Evolutionary conservation across 2,888 invertebrate genomes (phyloP), one percentile per base, ranked within the genome.

Genomic region (Meandrusa payeni): DNA sequence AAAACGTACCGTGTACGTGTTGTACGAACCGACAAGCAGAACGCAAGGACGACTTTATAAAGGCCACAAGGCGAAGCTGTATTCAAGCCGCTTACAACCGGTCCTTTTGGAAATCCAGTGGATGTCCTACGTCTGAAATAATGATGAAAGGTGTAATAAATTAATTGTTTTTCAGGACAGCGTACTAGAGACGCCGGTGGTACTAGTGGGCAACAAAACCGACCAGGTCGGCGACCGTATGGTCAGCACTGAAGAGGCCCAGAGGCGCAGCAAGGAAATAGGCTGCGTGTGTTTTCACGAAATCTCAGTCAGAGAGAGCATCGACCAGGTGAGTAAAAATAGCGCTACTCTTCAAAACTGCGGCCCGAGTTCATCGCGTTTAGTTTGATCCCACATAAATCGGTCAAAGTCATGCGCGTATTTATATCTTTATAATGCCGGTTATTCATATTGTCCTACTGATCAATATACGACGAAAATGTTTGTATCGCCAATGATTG

Each of bases 211-310:
- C 5, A 96, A 96, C 69, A 95, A 96, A 76, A 90, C 89, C 9
- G 96, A 96, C 71, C 92, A 94, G 71, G 70, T 83, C 1, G 93
- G 93, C 1, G 96, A 96, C 74, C 89, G 95, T 43, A 95, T 95
- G 94, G 93, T 95, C n/a, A 87, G 89, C 28, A 78, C 90, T 0
- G 93, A 93, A 51, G 94, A 95, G 59, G 95, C 95, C 1, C 91
- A 92, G 63, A 88, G 91, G 4, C 86, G 94, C 28, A 93, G 93
- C 61, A 91, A 92, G 59, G 94, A 95, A 71, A 92, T 95, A 47
- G 93, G 94, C 46, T 95, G 95, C 63, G 92, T 93, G 9, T 93
- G 93, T 57, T 96, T 95, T 61, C 94, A 95, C 68, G 95, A 95
- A 79, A 94, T 96, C 47, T 95, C 95, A 0, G 95, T 94, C 2